phyloP scores from a whole-genome alignment of 2,113 vertebrate species.

The Spilogale gracilis region DNA sequence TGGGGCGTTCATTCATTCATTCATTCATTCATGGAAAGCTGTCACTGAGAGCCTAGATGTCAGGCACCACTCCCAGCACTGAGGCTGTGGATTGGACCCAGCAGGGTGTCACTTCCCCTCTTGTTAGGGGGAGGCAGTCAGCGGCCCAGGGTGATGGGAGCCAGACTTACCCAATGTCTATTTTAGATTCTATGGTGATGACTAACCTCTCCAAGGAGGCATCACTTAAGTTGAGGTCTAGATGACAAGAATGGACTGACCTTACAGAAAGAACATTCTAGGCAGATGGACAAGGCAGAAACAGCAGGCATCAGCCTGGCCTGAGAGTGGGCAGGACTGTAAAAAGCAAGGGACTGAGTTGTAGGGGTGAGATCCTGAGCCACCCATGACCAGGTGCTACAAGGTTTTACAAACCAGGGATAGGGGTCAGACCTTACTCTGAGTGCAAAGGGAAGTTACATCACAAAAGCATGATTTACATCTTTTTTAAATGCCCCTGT shows the following conservation, averaged over 20 bases:
- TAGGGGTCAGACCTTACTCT: too few species aligned
- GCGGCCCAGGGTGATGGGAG: not conserved
- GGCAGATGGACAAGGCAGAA: not conserved
- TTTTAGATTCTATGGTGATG: not conserved
- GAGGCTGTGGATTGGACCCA: not conserved
- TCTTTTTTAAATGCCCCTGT: not conserved
- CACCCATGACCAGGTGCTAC: fast-evolving
- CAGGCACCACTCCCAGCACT: not conserved
- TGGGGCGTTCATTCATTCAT: not conserved
- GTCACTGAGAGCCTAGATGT: not conserved
- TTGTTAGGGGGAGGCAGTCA: not conserved
- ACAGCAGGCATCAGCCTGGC: not conserved
- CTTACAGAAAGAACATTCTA: not conserved
- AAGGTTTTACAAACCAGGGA: not conserved
- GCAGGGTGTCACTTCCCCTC: too few species aligned
- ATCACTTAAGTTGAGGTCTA: not conserved
- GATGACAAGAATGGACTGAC: not conserved
- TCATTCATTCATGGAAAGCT: not conserved
- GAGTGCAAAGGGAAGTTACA: not conserved
- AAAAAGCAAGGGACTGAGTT: not conserved
- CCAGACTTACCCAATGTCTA: not conserved
- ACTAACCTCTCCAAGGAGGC: not conserved
- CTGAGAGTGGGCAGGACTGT: not conserved
- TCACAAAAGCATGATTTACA: not conserved
- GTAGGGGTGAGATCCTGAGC: too few species aligned